These are phyloP conservation scores for Octodon degus DNA, from an alignment of 2,113 vertebrate species.

Conservation along the genomic window DNA sequence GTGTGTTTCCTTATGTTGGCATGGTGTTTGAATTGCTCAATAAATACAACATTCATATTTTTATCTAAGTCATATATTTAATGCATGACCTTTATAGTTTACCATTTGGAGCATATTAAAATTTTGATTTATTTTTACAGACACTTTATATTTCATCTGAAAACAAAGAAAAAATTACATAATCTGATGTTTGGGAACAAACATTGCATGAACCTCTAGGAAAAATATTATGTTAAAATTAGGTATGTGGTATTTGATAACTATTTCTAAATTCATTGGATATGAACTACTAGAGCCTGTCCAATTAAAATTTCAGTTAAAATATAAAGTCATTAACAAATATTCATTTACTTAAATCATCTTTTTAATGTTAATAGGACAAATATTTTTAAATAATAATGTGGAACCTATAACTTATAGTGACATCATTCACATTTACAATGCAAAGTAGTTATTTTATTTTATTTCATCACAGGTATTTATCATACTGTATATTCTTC, in stretches of 20 bases:
- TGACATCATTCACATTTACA: slow-evolving; percentile 39
- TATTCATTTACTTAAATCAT: slow-evolving; percentile 62
- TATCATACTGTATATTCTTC: neutral
- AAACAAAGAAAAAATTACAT: neutral
- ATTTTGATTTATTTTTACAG: neutral
- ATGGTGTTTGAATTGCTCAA: neutral
- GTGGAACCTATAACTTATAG: slow-evolving; percentile 26
- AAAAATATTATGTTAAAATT: slow-evolving; percentile 48
- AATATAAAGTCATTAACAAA: slow-evolving; percentile 58
- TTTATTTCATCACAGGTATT: neutral
- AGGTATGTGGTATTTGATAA: slow-evolving; percentile 15
- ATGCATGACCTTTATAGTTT: neutral
- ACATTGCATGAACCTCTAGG: neutral
- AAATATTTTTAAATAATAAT: slow-evolving; percentile 69
- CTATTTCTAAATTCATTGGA: neutral
- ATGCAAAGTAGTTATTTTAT: neutral
- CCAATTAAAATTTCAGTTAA: slow-evolving; percentile 66
- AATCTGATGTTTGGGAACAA: neutral
- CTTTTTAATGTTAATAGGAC: slow-evolving; percentile 60
- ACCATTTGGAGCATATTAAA: neutral
- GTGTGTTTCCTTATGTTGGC: neutral
- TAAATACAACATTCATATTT: neutral
- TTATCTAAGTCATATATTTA: neutral
- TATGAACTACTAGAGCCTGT: slow-evolving; percentile 59
- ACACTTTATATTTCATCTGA: neutral